Evolutionary conservation across 2,888 invertebrate genomes (phyloP), one percentile per base, ranked within the genome.

Genomic region (Morinoia aosen): DNA sequence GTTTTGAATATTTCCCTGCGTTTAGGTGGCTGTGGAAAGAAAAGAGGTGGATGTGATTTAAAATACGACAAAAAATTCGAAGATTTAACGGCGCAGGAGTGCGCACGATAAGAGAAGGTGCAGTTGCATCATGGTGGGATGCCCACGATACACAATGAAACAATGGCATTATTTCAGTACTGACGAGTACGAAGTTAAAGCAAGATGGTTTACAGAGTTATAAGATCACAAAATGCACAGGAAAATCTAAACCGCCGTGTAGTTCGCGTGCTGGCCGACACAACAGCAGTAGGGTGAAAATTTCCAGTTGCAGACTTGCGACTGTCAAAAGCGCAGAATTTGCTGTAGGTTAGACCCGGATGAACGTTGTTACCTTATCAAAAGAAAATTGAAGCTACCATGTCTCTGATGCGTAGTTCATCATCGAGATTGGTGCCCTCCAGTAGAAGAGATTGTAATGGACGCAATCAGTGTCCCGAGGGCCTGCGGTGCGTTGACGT

Each of bases 301-400:
- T 76, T 19, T 76, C 8, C 25, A 33, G 76, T 76, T 76, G 76
- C 7, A 76, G 25, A 76, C 76, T 25, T 16, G 33, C 10, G 76
- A 76, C 76, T 76, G 76, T 76, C 76, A 76, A 76, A 76, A 76
- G 25, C 76, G 76, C 33, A 14, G 25, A 76, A 76, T 76, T 76
- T 76, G 10, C 33, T 33, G 76, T 76, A 12, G 25, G 25, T 76
- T 76, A 76, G 76, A 76, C 76, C 33, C 76, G 76, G 76, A 76
- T 76, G 76, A 76, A 76, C 76, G 76, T 76, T 76, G 76, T 76
- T 76, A 76, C 76, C 76, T 76, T 76, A 76, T 76, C 76, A 76
- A 33, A 76, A 76, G 76, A 76, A 76, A 76, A 76, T 76, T 76
- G 76, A 76, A 19, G 76, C 16, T 76, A 76, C 76, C 76, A 33